A percentile compares a stretch with the other conserved stretches of the same genome.
phyloP scores from a whole-genome alignment of 2,888 invertebrate species.

The Amblyjoppa proteus region DNA sequence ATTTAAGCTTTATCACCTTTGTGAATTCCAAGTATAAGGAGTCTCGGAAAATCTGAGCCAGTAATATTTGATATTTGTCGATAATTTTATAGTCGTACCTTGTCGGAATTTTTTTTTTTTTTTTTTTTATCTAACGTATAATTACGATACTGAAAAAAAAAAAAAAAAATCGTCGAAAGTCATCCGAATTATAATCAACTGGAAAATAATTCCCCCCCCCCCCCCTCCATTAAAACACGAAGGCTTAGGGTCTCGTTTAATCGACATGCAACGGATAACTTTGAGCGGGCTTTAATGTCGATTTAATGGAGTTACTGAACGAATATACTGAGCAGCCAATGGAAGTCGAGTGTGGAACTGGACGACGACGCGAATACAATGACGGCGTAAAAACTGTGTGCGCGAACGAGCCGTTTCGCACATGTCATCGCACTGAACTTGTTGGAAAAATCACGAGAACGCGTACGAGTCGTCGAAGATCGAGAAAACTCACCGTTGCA shows the following conservation, averaged over 20 bases:
- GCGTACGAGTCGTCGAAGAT: background rate
- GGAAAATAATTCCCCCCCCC: no score
- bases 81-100: no score
- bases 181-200: background rate
- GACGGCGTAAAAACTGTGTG: background rate
- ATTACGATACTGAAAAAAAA: background rate
- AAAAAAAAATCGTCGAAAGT: background rate
- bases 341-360: background rate
- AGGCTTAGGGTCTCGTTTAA: background rate
- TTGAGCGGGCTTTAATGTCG: background rate
- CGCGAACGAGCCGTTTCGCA: conserved; percentile 27
- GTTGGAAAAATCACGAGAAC: conserved; percentile 13
- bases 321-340: background rate
- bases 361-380: background rate
- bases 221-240: no score
- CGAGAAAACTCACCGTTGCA: conserved; percentile 38
- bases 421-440: conserved; percentile 16
- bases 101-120: no score
- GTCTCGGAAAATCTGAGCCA: no score
- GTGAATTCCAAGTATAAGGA: no score
- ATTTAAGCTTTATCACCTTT: no score
- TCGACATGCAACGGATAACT: background rate
- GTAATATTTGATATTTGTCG: no score
- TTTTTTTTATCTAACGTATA: no score
- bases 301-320: conserved; percentile 28